Percentiles rank a stretch among this genome's conserved stretches.
Evolutionary conservation across 2,797 vertebrate species (phyloP).

Genomic region (Oryzias dopingdopingensis): DNA sequence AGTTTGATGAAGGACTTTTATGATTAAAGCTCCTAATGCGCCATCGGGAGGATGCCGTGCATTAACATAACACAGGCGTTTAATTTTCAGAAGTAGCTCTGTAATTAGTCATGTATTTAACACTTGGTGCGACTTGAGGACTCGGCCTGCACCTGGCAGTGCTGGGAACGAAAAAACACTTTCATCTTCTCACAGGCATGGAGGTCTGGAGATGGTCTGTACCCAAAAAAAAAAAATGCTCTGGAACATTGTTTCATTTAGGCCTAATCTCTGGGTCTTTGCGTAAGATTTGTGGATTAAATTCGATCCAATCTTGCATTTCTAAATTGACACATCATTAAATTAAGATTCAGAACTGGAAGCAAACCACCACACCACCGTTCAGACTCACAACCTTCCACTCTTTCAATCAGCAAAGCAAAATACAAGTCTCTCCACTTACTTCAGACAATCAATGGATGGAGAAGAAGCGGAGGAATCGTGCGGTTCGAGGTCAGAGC

Average conservation of each 20-base stretch:
- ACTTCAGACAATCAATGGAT: constrained; percentile 53
- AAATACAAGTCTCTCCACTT: constrained; percentile 41
- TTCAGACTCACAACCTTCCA: too few relatives aligned
- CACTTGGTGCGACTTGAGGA: constrained; percentile 78
- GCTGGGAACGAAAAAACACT: constrained; percentile 27
- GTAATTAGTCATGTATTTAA: constrained; percentile 99
- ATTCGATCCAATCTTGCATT: too few relatives aligned
- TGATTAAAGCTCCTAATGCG: constrained; percentile 87
- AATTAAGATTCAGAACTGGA: too few relatives aligned
- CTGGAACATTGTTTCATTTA: too few relatives aligned
- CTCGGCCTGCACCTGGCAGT: constrained; percentile 52
- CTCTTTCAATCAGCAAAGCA: constrained; percentile 13
- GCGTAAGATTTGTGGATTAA: too few relatives aligned
- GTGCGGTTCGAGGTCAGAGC: constrained; percentile 39
- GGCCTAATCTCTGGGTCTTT: too few relatives aligned
- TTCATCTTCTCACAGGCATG: constrained; percentile 22
- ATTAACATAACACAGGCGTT: constrained; percentile 99
- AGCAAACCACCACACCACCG: too few relatives aligned
- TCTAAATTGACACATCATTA: too few relatives aligned
- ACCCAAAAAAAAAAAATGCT: neutral
- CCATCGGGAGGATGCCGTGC: constrained; percentile 88
- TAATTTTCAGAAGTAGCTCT: constrained; percentile 93
- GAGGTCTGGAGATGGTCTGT: constrained; percentile 13
- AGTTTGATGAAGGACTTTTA: constrained; percentile 83
- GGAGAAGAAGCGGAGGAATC: constrained; percentile 44